These are phyloP conservation scores for Furnarius figulus DNA, from an alignment of 2,113 vertebrate species.

Conservation along the genomic window DNA sequence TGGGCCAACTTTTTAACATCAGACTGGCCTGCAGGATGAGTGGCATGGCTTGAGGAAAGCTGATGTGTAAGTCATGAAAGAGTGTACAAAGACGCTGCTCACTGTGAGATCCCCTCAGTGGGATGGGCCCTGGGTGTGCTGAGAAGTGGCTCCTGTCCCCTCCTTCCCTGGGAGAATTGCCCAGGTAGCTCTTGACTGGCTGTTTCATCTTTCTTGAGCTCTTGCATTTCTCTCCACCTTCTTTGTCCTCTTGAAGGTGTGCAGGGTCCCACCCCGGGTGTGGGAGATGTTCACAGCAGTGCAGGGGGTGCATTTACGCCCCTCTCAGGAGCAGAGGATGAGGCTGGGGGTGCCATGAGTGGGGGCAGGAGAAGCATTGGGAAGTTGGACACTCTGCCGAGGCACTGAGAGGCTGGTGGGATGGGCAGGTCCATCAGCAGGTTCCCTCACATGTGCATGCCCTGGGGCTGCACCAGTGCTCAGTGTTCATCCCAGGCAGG, in stretches of 20 bases:
- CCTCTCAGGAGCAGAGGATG: too few species aligned
- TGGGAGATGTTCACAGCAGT: accelerated
- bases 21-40: accelerated
- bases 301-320: accelerated
- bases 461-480: background rate
- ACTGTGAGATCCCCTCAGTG: accelerated
- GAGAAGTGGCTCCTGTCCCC: background rate
- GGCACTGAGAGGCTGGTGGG: background rate
- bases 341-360: background rate
- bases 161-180: background rate
- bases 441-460: background rate
- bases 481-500: background rate
- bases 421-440: background rate
- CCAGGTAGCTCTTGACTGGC: background rate
- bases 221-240: background rate
- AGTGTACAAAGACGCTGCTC: background rate
- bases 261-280: background rate
- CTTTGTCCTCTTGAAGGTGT: background rate
- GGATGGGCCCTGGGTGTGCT: accelerated
- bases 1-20: background rate
- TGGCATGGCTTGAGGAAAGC: background rate
- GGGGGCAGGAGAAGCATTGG: background rate
- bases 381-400: background rate
- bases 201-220: background rate
- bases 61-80: background rate